phyloP scores from a whole-genome alignment of 2,888 invertebrate species.

The Mesorhabditis sp. region DNA sequence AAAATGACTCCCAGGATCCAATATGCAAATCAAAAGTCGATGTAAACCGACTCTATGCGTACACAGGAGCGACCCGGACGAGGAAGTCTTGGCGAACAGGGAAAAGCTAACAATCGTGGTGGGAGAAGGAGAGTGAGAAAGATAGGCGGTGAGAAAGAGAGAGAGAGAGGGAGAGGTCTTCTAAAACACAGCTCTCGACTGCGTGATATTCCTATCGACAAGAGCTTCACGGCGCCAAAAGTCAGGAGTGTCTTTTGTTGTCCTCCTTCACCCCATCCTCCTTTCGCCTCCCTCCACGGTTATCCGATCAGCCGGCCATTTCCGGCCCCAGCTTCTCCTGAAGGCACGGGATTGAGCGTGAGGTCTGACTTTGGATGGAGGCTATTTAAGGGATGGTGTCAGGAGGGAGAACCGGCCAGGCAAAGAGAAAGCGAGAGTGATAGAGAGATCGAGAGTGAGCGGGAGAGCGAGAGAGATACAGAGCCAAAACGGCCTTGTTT shows the following conservation, averaged over 20 bases:
- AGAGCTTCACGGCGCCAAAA: constrained; percentile 9
- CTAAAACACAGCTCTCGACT: constrained; percentile 17
- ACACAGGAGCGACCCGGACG: too few species aligned
- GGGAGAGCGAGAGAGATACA: constrained; percentile 6
- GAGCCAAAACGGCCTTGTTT: constrained; percentile 1
- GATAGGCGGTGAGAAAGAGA: background rate
- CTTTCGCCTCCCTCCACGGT: background rate
- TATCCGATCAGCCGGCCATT: background rate
- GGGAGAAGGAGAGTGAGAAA: too few species aligned
- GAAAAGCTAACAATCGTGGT: too few species aligned
- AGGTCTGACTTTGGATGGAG: background rate
- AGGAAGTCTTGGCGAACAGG: too few species aligned
- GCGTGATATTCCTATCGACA: constrained; percentile 7
- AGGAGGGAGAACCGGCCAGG: background rate
- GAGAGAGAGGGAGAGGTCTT: constrained; percentile 4
- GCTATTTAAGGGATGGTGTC: background rate
- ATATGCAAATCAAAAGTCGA: too few species aligned
- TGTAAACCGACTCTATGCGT: too few species aligned
- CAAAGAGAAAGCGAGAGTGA: constrained; percentile 8
- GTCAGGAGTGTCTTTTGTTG: background rate
- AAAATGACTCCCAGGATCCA: too few species aligned
- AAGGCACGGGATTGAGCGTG: too few species aligned
- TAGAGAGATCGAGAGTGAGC: constrained; percentile 12
- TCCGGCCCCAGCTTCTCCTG: background rate
- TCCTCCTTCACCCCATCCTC: constrained; percentile 8